Evolutionary conservation across 2,888 invertebrate species (phyloP), one percentile per base, ranked within the genome.

Genomic region (Cephus rjabovi): DNA sequence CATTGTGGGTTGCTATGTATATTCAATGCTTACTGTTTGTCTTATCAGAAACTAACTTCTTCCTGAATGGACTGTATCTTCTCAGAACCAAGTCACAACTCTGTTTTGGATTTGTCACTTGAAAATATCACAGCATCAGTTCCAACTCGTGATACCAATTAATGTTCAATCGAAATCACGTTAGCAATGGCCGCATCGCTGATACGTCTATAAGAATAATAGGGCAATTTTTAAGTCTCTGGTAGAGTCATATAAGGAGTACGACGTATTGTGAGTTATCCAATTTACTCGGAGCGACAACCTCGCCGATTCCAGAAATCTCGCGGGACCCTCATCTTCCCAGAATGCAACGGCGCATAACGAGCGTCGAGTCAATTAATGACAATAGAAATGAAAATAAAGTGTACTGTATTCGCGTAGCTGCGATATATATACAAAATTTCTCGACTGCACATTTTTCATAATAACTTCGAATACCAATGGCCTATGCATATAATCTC

Each of bases 341-440:
- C 82, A 82, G 89, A 89, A 89, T 81, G 82, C 83, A 77, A 31
- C 31, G 4, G 69, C 83, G 79, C 83, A 85, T 84, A 86, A 87
- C 86, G 81, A 86, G 84, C 87, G 85, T 88, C 84, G 85, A 83
- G 87, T 83, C 87, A 86, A 88, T 88, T 87, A 89, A 89, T 86
- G 86, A 83, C 85, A 84, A 81, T 78, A 77, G 77, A 75, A 71
- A 81, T 81, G 82, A 86, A 85, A 87, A 84, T 83, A 84, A 84
- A 84, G 81, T 77, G 76, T 23, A 56, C 40, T 56, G 23, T 56
- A 56, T 23, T 4, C 40, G 40, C 40, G 9, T 23, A 23, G 23
- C 23, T 23, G 9, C 23, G 6, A 23, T 56, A 23, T 9, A 56
- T 6, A 40, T 23, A 37, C 4, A 23, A 1, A 15, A 40, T 15